These are phyloP conservation scores for Delia radicum DNA, from an alignment of 1,140 invertebrate species.

Conservation along the genomic window DNA sequence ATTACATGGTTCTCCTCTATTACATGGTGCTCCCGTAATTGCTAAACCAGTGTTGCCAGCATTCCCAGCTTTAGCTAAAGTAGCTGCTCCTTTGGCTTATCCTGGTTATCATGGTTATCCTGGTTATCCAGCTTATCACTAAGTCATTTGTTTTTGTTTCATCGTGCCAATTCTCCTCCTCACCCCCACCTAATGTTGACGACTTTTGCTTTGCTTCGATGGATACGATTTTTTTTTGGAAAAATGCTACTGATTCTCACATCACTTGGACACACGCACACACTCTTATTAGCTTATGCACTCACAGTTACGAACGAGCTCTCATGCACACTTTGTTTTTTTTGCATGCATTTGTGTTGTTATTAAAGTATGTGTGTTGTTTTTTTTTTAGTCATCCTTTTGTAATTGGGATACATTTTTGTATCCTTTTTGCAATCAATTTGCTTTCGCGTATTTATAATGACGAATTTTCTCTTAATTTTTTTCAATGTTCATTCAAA, in stretches of 20 bases:
- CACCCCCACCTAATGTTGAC: neutral
- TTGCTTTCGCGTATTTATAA: neutral
- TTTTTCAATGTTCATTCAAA: neutral
- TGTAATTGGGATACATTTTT: neutral
- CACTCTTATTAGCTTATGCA: neutral
- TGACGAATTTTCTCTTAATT: neutral
- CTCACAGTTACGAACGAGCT: neutral
- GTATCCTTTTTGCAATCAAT: neutral
- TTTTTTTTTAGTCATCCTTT: neutral
- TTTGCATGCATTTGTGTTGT: neutral
- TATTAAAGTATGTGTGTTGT: neutral
- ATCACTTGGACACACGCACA: neutral
- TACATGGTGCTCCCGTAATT: slow-evolving; percentile 38
- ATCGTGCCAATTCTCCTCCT: neutral
- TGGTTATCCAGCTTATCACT: neutral
- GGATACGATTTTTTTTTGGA: neutral
- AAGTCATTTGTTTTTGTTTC: neutral
- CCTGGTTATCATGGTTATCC: neutral
- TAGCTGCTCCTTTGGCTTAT: neutral
- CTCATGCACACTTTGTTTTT: no score
- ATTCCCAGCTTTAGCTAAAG: slow-evolving; percentile 10
- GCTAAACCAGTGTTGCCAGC: slow-evolving; percentile 31
- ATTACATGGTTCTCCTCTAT: no score
- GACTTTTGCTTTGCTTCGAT: neutral
- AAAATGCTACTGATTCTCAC: neutral